Evolutionary conservation across 2,888 invertebrate genomes (phyloP).

Genomic region (Carcina quercana): DNA sequence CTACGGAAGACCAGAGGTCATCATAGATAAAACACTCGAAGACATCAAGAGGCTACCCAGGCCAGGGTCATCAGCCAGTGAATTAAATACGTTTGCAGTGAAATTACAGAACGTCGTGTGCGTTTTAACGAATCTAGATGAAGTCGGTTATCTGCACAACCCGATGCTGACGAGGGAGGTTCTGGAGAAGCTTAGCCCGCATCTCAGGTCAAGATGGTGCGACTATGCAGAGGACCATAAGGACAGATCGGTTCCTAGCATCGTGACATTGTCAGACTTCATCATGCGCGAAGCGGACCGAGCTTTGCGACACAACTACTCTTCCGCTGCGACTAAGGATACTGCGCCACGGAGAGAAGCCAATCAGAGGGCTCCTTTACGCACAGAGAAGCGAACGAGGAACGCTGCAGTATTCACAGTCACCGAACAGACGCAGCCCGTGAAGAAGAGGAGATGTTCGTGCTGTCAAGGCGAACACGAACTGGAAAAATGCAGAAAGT

Average conservation of each 20-base stretch:
- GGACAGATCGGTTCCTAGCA: background rate
- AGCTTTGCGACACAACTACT: constrained; percentile 1
- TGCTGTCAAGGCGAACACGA: constrained; percentile 4
- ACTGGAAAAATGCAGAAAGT: constrained; percentile 1
- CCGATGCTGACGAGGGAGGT: constrained; percentile 5
- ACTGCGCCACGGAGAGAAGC: background rate
- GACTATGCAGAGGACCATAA: constrained; percentile 8
- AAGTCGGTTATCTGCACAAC: constrained; percentile 4
- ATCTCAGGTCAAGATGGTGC: constrained; percentile 5
- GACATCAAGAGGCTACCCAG: constrained; percentile 13
- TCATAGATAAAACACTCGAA: constrained; percentile 12
- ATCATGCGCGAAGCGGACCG: constrained; percentile 9
- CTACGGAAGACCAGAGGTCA: constrained; percentile 17
- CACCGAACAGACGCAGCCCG: no score
- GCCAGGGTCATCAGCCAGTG: constrained; percentile 9
- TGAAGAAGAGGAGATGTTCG: background rate
- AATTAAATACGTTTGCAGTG: constrained; percentile 14
- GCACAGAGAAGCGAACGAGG: no score
- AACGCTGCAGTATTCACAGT: no score
- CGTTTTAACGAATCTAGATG: constrained; percentile 3
- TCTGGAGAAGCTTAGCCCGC: constrained; percentile 4
- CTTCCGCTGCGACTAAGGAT: constrained; percentile 1
- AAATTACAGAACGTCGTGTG: constrained; percentile 8
- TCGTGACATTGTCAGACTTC: constrained; percentile 6
- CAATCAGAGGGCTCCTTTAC: background rate